Base-by-base conservation (phyloP, 2,888 invertebrate genomes). In the Rhingia campestris region DNA sequence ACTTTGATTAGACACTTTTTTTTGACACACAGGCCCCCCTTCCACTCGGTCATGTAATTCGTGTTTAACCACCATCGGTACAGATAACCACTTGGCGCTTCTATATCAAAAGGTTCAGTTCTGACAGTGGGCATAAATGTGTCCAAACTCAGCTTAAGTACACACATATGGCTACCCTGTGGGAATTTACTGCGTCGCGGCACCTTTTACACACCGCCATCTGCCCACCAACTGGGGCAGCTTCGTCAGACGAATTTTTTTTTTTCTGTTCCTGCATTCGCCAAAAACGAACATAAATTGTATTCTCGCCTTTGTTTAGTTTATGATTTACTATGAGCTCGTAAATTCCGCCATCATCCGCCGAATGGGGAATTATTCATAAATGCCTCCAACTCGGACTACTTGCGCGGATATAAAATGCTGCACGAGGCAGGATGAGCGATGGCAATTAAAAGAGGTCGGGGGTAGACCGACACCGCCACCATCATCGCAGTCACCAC, bases 281-380 rank as follows among this genome's bases (percentile, higher is more conserved):
- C 69, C 69, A 77, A 77, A 77, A 70, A 56, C 61, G 70, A 63
- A 63, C 63, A 77, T 77, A 63, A 70, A 77, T 63, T 70, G 12
- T 67, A 53, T 67, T 75, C 32, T 49, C 67, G 67, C 67, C 59
- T 75, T 77, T 77, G 76, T 77, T 77, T 69, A 56, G 69, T 49
- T 77, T 70, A 70, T 77, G 76, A 77, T 77, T 77, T 70, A 77
- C 69, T 70, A 63, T 49, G 47, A 35, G 63, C 61, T 77, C 69
- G 63, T 77, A 77, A 77, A 77, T 77, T 77, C 76, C 32, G 47
- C 47, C 47, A 47, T 63, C 70, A 76, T 69, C 59, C 61, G 76
- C 70, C 47, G 72, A 70, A 77, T 77, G 77, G 64, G 22, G 79
- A 79, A 79, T 79, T 79, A 79, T 79, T 79, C 66, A 79, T 79